Base-by-base conservation (phyloP, 1,140 invertebrate genomes). In the Drosophila malerkotliana region DNA sequence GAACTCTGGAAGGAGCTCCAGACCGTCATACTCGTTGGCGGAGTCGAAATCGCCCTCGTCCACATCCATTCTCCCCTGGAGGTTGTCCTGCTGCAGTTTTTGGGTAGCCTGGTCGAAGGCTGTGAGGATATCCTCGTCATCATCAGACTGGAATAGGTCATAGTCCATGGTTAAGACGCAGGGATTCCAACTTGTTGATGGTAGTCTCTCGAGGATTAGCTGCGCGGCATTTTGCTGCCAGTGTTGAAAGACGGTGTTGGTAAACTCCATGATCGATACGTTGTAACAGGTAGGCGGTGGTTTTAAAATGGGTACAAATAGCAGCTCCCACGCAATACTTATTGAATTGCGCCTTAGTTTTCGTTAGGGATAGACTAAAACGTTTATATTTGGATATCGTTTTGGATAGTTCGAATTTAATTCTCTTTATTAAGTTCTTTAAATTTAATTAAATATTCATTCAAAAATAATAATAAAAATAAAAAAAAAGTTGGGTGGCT, bases 81-180 rank as follows among this genome's bases (percentile, higher is more conserved):
- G 39, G 21, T 44, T 4, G 12, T 59, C 47, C 8, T 49, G 30
- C n/a, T 55, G 62, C 8, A 56, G 45, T 12, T 69, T 49, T 59
- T 89, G 76, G 14, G 90, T 84, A 32, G 78, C 81, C 58, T 75
- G 64, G 12, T 83, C 14, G 52, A 68, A 84, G 18, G 85, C 74
- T 12, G 58, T 75, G 3, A 91, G 68, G 34, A 91, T 75, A 14
- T 90, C 90, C 49, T 91, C 90, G 32, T 91, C 90, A 39, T 91
- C 90, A 39, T 91, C 90, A 5, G 81, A 84, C 58, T 91, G 88
- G 53, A 91, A 91, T 6, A 91, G 64, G 67, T 91, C 84, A 61
- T 91, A 91, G 53, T 91, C 90, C 90, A 91, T 91, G 37, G 32
- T 51, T 32, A 18, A 9, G n/a, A 0, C 30, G 12, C 5, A 7